These are phyloP conservation scores for Drosophila prosaltans DNA, from an alignment of 1,140 invertebrate species.

Conservation along the genomic window DNA sequence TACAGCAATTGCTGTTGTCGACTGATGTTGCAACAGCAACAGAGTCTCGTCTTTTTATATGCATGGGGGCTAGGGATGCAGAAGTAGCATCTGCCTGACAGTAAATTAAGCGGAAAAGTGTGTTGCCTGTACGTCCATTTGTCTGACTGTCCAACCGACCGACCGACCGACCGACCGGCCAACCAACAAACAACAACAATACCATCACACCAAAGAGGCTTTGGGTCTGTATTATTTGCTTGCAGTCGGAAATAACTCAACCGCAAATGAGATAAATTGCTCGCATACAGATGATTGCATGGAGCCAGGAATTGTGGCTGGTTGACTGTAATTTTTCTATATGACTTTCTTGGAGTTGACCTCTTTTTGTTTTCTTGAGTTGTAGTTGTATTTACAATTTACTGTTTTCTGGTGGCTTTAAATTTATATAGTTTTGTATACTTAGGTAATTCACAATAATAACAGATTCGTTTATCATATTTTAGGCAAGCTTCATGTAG, in stretches of 20 bases:
- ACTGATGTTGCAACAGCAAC: conserved; percentile 43
- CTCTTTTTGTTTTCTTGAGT: conserved; percentile 35
- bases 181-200: conserved; percentile 39
- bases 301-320: conserved; percentile 38
- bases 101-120: conserved; percentile 82
- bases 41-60: conserved; percentile 27
- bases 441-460: neutral
- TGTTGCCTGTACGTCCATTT: conserved; percentile 43
- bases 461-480: neutral
- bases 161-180: neutral
- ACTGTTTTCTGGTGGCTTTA: conserved; percentile 16
- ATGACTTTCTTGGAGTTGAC: conserved; percentile 2
- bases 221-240: conserved; percentile 62
- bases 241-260: conserved; percentile 82
- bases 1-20: conserved; percentile 80
- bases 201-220: conserved; percentile 4
- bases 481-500: conserved; percentile 1
- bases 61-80: conserved; percentile 1
- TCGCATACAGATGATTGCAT: conserved; percentile 80
- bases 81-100: conserved; percentile 64
- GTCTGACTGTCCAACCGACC: conserved; percentile 2
- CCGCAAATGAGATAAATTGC: conserved; percentile 83
- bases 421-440: conserved; percentile 1
- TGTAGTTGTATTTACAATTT: conserved; percentile 67
- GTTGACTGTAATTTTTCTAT: conserved; percentile 50